A percentile compares a stretch with the other conserved stretches of the same genome.
These are phyloP conservation scores for Acrobasis consociella DNA, from an alignment of 2,888 invertebrate species.

Conservation along the genomic window DNA sequence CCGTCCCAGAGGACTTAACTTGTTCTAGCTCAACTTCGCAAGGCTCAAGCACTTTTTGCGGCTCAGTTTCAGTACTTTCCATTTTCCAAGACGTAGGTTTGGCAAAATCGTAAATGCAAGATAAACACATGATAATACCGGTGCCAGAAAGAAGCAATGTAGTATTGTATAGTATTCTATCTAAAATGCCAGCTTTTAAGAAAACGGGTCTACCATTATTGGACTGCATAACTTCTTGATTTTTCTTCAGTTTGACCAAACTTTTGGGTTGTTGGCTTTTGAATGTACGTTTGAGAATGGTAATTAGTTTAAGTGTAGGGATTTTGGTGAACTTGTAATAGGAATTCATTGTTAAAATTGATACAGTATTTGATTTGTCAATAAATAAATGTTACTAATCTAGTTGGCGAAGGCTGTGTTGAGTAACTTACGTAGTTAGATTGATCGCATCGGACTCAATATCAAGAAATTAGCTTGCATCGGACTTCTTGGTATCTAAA, in stretches of 20 bases:
- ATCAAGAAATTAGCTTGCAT: too few species aligned
- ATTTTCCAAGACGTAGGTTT: slow-evolving; percentile 48
- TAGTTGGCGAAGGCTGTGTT: background rate
- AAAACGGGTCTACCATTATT: slow-evolving; percentile 47
- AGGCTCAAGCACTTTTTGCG: background rate
- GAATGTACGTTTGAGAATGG: background rate
- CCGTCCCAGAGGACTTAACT: background rate
- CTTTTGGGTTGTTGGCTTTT: slow-evolving; percentile 13
- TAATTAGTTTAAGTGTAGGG: background rate
- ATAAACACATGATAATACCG: slow-evolving; percentile 32
- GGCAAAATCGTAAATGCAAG: slow-evolving; percentile 43
- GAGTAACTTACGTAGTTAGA: too few species aligned
- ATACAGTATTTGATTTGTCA: too few species aligned
- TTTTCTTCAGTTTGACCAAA: slow-evolving; percentile 38
- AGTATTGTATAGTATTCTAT: slow-evolving; percentile 41
- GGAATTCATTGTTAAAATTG: too few species aligned
- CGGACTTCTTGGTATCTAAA: too few species aligned
- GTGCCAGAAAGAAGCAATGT: slow-evolving; percentile 36
- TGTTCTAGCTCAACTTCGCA: background rate
- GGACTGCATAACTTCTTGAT: slow-evolving; percentile 47
- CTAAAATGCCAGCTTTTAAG: slow-evolving; percentile 44
- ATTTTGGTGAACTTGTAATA: background rate
- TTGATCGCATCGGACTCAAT: too few species aligned
- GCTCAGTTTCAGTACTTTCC: background rate
- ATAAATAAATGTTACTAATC: too few species aligned